These are phyloP conservation scores for Myanophis thanlyinensis DNA, from an alignment of 2,113 vertebrate species.

Conservation along the genomic window DNA sequence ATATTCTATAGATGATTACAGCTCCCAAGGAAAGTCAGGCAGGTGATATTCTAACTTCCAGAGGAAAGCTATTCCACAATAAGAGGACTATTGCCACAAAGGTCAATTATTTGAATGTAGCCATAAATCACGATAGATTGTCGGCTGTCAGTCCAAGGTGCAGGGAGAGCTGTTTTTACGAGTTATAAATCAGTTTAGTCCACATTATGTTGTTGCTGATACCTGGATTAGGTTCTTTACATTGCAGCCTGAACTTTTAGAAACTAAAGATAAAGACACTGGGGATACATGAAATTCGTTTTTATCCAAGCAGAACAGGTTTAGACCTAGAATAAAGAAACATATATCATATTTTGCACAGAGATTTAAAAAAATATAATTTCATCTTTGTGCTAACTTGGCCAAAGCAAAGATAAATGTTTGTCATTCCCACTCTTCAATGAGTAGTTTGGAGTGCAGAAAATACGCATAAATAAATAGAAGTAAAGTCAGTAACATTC, in stretches of 20 bases:
- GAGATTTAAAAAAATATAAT: neutral
- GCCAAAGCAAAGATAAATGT: neutral
- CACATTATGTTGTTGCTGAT: neutral
- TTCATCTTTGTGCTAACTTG: neutral
- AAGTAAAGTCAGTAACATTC: neutral
- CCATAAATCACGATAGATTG: neutral
- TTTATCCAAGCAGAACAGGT: neutral
- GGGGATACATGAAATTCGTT: neutral
- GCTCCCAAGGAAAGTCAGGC: neutral
- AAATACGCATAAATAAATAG: neutral
- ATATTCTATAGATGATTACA: neutral
- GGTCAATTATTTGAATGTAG: neutral
- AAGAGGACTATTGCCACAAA: neutral
- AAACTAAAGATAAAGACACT: neutral
- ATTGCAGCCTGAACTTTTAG: neutral
- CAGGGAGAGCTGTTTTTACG: neutral
- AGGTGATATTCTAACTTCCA: neutral
- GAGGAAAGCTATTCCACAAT: neutral
- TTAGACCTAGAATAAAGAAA: neutral
- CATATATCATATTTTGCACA: neutral
- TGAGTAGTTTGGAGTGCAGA: neutral
- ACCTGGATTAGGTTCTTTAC: neutral
- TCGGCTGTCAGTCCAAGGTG: neutral
- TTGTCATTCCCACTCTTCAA: neutral
- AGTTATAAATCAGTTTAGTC: neutral